Evolutionary conservation across 2,888 invertebrate species (phyloP), one percentile per base, ranked within the genome.

Genomic region (Lamellibrachia satsuma): DNA sequence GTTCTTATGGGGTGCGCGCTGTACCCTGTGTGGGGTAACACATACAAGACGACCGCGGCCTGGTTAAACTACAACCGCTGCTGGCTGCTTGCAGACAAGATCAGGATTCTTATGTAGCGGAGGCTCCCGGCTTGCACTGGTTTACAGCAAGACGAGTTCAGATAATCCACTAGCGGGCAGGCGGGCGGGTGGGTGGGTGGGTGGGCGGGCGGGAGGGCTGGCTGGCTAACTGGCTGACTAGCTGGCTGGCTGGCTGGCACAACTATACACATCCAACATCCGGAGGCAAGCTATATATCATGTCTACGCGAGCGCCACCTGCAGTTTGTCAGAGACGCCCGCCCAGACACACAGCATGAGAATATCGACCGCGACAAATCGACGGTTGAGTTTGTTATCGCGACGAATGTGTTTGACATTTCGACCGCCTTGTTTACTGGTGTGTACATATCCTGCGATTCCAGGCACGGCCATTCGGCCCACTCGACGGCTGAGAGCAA

Each of bases 381-480:
- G 75, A 75, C 75, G 75, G 75, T n/a, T 75, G 75, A 15, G 75
- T 75, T 75, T 75, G 75, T 75, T 75, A 75, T 75, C 75, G n/a
- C 75, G 75, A 75, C 75, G 75, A 75, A 75, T 75, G 75, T 75
- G 75, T 75, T 75, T 75, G 75, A 75, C 22, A 75, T 75, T 75
- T 75, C 75, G 75, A 75, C 75, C 75, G 75, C 75, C 75, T 15
- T 75, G 75, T 75, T 75, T 75, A 75, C n/a, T 75, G 75, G 75
- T 75, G n/a, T 75, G 75, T 75, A 75, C 75, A 6, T 75, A 22
- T 75, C 15, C 75, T 75, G 75, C 75, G 22, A 75, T 75, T 75
- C 75, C 15, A 75, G 75, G 75, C 75, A 75, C 75, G 75, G 75
- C 75, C 75, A n/a, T 39, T 39, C 39, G 60, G 75, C 75, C n/a